Evolutionary conservation across 2,113 vertebrate genomes (phyloP).

Genomic region (Vulpes vulpes): DNA sequence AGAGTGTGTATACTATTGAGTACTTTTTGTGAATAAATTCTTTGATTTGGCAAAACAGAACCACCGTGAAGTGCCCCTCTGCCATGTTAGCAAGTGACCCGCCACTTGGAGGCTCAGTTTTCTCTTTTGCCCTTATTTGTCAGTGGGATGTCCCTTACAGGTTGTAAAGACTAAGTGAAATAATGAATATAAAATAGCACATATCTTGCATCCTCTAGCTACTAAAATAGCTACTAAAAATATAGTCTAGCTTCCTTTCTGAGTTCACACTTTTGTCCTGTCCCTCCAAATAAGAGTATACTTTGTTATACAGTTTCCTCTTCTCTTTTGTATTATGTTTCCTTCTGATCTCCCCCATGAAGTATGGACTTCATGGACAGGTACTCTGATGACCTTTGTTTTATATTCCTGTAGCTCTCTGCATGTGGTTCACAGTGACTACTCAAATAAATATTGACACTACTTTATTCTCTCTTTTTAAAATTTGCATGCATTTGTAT

Average conservation of each 20-base stretch:
- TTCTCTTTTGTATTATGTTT: not conserved
- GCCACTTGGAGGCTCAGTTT: not conserved
- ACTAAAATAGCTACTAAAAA: constrained; percentile 48
- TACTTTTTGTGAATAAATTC: not conserved
- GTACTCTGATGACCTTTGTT: not conserved
- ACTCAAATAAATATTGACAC: not conserved
- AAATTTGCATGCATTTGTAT: not conserved
- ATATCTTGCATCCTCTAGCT: not conserved
- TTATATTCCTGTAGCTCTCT: constrained; percentile 4
- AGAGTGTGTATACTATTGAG: not conserved
- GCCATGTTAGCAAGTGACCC: not conserved
- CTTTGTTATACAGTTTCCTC: not conserved
- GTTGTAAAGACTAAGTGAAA: not conserved
- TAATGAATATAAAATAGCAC: not conserved
- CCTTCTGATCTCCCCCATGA: not conserved
- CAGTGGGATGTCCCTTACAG: not conserved
- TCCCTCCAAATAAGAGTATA: not conserved
- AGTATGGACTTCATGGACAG: not conserved
- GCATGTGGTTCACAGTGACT: not conserved
- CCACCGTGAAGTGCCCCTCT: not conserved
- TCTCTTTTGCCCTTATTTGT: not conserved
- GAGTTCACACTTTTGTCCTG: constrained; percentile 9
- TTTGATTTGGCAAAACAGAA: constrained; percentile 7
- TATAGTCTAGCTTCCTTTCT: constrained; percentile 13
- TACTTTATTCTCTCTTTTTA: not conserved